Evolutionary conservation across 35 echinoderm and acorn worm genomes (phyloP).

Genomic region (Chiridota heheva): DNA sequence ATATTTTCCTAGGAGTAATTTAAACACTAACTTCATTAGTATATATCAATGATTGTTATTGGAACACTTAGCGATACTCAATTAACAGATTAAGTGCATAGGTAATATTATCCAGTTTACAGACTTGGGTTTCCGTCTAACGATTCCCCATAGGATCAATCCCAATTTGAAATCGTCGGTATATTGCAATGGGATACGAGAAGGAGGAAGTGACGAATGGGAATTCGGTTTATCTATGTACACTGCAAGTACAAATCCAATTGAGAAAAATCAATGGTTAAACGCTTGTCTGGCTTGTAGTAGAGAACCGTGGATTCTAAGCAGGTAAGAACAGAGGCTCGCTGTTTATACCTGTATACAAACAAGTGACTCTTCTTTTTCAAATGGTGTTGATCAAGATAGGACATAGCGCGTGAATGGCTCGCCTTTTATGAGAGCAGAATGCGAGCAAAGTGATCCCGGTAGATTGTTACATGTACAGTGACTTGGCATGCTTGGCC

Average conservation of each 20-base stretch:
- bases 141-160: constrained; percentile 44
- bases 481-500: too few species aligned
- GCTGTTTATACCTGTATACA: neutral
- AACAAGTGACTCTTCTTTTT: neutral
- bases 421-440: too few species aligned
- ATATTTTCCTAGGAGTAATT: neutral
- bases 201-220: constrained; percentile 80
- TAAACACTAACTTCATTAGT: neutral
- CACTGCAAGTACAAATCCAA: constrained; percentile 26
- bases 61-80: too few species aligned
- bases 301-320: constrained; percentile 81
- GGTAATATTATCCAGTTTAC: too few species aligned
- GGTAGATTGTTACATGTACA: too few species aligned
- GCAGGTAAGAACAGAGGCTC: constrained; percentile 60
- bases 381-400: too few species aligned
- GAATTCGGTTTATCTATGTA: constrained; percentile 68
- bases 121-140: too few species aligned
- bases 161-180: constrained; percentile 63
- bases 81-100: too few species aligned
- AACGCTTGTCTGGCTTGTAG: constrained; percentile 69
- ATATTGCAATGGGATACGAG: constrained; percentile 79
- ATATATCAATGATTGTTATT: too few species aligned
- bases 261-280: constrained; percentile 66
- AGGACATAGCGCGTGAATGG: too few species aligned
- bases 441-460: too few species aligned